Conservation (phyloP, 37 sponge, comb jelly and placozoan genomes). For the Aplysina aerophoba region DNA sequence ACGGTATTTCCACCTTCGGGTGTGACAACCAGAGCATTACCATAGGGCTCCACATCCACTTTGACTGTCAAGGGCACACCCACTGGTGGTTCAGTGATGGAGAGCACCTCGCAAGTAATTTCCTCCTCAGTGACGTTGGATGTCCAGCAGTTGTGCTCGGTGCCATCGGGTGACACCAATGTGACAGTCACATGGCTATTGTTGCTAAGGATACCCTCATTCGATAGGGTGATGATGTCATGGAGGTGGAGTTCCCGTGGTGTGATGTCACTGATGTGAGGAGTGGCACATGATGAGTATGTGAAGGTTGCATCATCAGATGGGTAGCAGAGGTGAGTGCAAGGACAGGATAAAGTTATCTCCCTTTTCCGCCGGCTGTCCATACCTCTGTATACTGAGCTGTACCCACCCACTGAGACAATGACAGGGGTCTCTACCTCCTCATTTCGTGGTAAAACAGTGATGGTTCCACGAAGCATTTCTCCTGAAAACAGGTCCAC, state of each 20-base stretch:
- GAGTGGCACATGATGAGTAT: conserved; percentile 53
- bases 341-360: too few relatives aligned
- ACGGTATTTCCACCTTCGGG: neutral
- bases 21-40: conserved; percentile 7
- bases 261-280: conserved; percentile 34
- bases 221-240: too few relatives aligned
- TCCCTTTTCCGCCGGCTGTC: too few relatives aligned
- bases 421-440: too few relatives aligned
- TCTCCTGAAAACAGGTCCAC: neutral
- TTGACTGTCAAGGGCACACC: conserved; percentile 9
- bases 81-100: neutral
- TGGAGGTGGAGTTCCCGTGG: conserved; percentile 7
- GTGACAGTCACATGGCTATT: neutral
- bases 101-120: neutral
- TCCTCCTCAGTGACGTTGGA: neutral
- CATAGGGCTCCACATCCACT: neutral
- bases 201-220: too few relatives aligned
- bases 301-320: neutral
- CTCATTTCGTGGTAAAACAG: too few relatives aligned
- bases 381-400: too few relatives aligned
- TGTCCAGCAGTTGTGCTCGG: neutral
- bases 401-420: too few relatives aligned
- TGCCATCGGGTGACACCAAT: neutral
- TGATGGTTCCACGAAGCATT: neutral
- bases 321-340: too few relatives aligned